Base-by-base conservation (phyloP, 2,113 vertebrate genomes). In the Ictalurus punctatus region DNA sequence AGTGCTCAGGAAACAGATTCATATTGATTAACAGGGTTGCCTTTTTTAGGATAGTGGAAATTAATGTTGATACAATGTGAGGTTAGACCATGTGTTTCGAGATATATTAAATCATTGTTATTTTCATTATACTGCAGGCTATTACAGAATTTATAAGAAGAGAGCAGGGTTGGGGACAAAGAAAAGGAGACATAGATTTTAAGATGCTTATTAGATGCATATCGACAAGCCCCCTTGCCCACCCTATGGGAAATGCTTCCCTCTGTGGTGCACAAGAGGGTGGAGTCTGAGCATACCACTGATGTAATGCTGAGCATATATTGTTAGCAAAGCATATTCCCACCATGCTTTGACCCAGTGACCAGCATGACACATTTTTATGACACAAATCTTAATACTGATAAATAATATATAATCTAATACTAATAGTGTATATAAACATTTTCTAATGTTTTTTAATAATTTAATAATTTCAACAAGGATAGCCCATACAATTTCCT, bases 191-290 rank as follows among this genome's bases (percentile, higher is more conserved):
- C 5, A 89, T 86, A 84, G 90, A 88, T 92, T 92, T 90, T 91
- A 85, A 82, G 92, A 76, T 74, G 58, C 74, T 84, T 89, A 90
- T 91, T 88, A 69, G 90, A 91, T 87, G 90, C 86, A 80, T 90
- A 85, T 54, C 0, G 19, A 23, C 58, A 67, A 59, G 25, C 79
- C 27, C 85, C 34, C 69, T 63, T 54, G 9, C 16, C 81, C 61
- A 40, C 1, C 71, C 82, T 34, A 37, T 63, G 67, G 74, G 74
- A 85, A 71, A 40, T 85, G 73, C 27, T 85, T 89, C 48, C 59
- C 67, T 90, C 86, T 88, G 86, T 88, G 74, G 54, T 19, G 48
- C 52, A 63, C 48, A 74, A 25, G 54, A 65, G 87, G 89, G 59
- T 61, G 86, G 89, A 90, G 91, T 71, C 85, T 86, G 23, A 48